phyloP scores from a whole-genome alignment of 2,888 invertebrate genomes.

The Nematopogon swammerdamellus region DNA sequence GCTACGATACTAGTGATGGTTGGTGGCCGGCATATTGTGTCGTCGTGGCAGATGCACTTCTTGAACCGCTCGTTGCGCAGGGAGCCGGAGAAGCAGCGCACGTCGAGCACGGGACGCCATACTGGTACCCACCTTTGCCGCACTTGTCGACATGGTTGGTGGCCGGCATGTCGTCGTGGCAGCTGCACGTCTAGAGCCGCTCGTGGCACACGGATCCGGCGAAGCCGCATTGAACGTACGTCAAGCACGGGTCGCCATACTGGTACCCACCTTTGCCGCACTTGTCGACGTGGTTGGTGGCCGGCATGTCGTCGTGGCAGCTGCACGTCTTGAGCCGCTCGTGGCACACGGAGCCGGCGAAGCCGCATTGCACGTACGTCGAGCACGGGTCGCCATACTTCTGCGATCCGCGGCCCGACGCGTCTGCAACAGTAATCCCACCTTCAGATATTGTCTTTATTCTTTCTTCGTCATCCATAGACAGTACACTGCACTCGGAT shows the following conservation, averaged over 20 bases:
- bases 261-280: slow-evolving; percentile 70
- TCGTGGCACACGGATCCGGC: slow-evolving; percentile 70
- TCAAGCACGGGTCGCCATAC: slow-evolving; percentile 74
- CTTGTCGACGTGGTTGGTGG: slow-evolving; percentile 82
- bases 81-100: slow-evolving; percentile 71
- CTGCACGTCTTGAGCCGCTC: slow-evolving; percentile 65
- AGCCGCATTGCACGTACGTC: slow-evolving; percentile 69
- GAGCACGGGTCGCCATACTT: slow-evolving; percentile 77
- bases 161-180: slow-evolving; percentile 67
- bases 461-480: too few species aligned
- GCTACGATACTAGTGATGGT: too few species aligned
- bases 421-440: too few species aligned
- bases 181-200: slow-evolving; percentile 66
- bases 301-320: slow-evolving; percentile 68
- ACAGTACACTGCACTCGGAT: too few species aligned
- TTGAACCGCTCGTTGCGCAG: slow-evolving; percentile 67
- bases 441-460: too few species aligned
- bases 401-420: slow-evolving; percentile 55
- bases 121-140: slow-evolving; percentile 67
- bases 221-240: slow-evolving; percentile 71
- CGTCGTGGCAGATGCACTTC: slow-evolving; percentile 70
- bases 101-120: slow-evolving; percentile 71
- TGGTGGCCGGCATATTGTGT: slow-evolving; percentile 71
- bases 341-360: slow-evolving; percentile 71
- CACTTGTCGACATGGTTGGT: slow-evolving; percentile 86